Conservation (phyloP, 2,113 vertebrate genomes). For the Antechinus stuartii region DNA sequence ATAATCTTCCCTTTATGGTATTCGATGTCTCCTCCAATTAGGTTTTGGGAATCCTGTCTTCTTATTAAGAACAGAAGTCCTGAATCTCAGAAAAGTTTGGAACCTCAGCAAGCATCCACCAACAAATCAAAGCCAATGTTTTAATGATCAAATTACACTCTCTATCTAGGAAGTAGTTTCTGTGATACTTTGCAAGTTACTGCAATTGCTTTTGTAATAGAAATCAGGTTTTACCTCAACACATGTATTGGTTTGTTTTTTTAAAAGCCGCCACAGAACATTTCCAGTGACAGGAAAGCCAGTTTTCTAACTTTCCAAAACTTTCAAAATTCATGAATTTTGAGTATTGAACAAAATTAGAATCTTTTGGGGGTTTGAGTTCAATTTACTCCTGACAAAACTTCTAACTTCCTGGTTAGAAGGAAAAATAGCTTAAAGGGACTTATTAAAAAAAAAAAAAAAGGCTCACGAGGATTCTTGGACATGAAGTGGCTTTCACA, state of each 20-base stretch:
- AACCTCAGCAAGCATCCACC: not conserved
- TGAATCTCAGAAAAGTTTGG: not conserved
- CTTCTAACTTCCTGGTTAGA: conserved; percentile 51
- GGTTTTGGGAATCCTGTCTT: not conserved
- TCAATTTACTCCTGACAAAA: conserved; percentile 42
- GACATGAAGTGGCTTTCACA: conserved; percentile 55
- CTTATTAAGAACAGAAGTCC: not conserved
- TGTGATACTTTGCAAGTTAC: not conserved
- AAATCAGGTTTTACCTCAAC: not conserved
- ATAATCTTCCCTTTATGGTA: not conserved
- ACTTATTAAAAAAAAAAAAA: conserved; percentile 54
- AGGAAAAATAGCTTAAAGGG: conserved; percentile 46
- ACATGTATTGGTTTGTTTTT: not conserved
- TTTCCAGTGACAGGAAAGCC: not conserved
- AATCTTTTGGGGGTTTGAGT: conserved; percentile 16
- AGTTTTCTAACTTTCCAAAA: conserved; percentile 10
- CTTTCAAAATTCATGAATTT: not conserved
- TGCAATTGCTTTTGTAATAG: not conserved
- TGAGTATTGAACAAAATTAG: conserved; percentile 5
- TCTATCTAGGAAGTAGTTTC: not conserved
- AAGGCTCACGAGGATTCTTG: conserved; percentile 57
- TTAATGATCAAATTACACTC: not conserved
- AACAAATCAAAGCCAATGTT: not conserved
- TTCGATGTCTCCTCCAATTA: not conserved
- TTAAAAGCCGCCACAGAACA: not conserved